These are phyloP conservation scores for Drosophila arawakana DNA, from an alignment of 1,140 invertebrate species.

Conservation along the genomic window DNA sequence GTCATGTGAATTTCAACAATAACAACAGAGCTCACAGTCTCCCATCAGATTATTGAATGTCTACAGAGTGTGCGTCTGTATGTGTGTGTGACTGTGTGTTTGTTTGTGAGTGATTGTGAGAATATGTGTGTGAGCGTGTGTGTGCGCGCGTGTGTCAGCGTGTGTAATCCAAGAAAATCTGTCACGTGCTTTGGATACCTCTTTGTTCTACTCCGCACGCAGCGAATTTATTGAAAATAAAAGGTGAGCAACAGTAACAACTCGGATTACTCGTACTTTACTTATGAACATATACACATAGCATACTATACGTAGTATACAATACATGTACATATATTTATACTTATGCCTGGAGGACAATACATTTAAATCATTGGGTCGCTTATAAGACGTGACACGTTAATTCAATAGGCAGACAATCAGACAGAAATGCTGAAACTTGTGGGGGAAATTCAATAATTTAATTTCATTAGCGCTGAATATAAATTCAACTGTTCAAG, in stretches of 20 bases:
- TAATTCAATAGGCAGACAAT: not conserved
- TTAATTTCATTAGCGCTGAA: not conserved
- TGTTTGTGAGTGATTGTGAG: not conserved
- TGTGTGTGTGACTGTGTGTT: not conserved
- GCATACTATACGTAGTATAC: not conserved
- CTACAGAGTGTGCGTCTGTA: not conserved
- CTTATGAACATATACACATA: slow-evolving; percentile 7
- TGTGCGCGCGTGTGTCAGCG: slow-evolving; percentile 54
- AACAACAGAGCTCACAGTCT: slow-evolving; percentile 34
- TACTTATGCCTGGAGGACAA: not conserved
- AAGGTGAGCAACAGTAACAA: slow-evolving; percentile 60
- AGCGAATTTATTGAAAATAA: slow-evolving; percentile 76
- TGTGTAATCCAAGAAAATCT: slow-evolving; percentile 79
- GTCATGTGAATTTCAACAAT: slow-evolving; percentile 42
- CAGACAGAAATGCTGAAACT: not conserved
- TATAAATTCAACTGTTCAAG: not conserved
- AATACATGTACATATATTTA: not conserved
- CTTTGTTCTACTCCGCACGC: slow-evolving; percentile 55
- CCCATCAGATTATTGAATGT: slow-evolving; percentile 23
- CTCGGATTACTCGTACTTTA: slow-evolving; percentile 31
- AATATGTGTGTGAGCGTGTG: slow-evolving; percentile 28
- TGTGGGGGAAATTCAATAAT: slow-evolving; percentile 9
- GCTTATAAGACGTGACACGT: slow-evolving; percentile 20
- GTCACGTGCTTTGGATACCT: slow-evolving; percentile 80
- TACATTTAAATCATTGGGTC: slow-evolving; percentile 10